Base-by-base conservation (phyloP, 2,888 invertebrate species). In the Plagodis dolabraria region DNA sequence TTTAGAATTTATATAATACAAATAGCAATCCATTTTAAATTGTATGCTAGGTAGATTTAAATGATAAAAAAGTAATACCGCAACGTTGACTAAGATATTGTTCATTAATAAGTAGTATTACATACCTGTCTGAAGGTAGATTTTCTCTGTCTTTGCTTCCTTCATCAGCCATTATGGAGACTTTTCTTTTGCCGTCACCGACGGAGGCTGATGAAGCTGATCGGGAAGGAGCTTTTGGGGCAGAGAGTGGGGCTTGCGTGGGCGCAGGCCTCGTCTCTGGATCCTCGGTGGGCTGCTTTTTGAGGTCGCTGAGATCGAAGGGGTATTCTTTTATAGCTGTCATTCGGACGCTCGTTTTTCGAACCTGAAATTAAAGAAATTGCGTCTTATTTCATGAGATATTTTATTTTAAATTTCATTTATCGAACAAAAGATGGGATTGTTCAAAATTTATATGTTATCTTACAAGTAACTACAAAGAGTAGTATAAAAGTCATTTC, bases 91-190 rank as follows among this genome's bases (percentile, higher is more conserved):
- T 36, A 7, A 47, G 12, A 12, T n/a, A n/a, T n/a, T n/a, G n/a
- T n/a, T n/a, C 38, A 7, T 1, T 47, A 33, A 22, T 48, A 11
- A 0, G 43, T 9, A 11, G n/a, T 33, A n/a, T n/a, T n/a, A 55
- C 51, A 67, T 92, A 94, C 88, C 94, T 93, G 75, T 96, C 96
- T 59, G 94, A 95, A 1, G 93, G 95, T 53, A 92, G 86, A 81
- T 96, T 95, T 76, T 96, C 96, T 63, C 95, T 93, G 47, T 94
- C 95, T 64, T 93, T 93, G 68, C 93, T 92, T 11, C 80, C 81
- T 69, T 79, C 94, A 76, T 94, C 94, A 6, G 94, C 93, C 83
- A 94, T 94, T 64, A 95, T 95, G 73, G 95, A 95, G 10, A 95
- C 95, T 79, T 94, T 93, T 60, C 95, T 87, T 66, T 93, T 94